Conservation (phyloP, 2,888 invertebrate species). For the Eurytoma adleriae region DNA sequence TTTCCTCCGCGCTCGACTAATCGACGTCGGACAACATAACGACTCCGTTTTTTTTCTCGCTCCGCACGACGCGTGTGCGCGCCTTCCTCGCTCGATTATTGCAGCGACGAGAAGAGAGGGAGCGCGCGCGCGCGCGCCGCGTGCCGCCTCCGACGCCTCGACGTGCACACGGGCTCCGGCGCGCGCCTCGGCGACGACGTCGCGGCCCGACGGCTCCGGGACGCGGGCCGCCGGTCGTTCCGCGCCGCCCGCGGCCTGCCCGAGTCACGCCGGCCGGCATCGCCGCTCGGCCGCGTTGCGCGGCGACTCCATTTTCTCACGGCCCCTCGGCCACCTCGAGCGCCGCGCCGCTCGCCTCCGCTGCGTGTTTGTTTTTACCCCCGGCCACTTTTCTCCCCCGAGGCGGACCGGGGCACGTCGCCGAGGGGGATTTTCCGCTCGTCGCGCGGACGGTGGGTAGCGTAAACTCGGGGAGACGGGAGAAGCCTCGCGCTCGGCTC, state of each 20-base stretch:
- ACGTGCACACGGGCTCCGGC: not conserved
- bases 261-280: conserved; percentile 45
- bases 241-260: conserved; percentile 20
- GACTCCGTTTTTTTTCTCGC: not conserved
- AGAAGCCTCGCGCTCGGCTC: conserved; percentile 71
- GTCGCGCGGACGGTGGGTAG: not conserved
- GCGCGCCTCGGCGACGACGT: conserved; percentile 13
- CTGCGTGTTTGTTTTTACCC: no score
- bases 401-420: no score
- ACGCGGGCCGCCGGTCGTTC: conserved; percentile 23
- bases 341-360: not conserved
- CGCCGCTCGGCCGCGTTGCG: conserved; percentile 60
- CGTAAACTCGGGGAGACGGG: conserved; percentile 59
- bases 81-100: not conserved
- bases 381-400: no score
- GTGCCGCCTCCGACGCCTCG: not conserved
- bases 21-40: not conserved
- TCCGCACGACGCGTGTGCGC: not conserved
- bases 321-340: not conserved
- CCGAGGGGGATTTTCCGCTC: not conserved
- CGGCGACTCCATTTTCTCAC: conserved; percentile 64
- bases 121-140: conserved; percentile 2
- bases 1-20: conserved; percentile 21
- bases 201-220: conserved; percentile 38
- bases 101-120: not conserved